Conservation (phyloP, 2,888 invertebrate species). For the Stenodera caucasica region DNA sequence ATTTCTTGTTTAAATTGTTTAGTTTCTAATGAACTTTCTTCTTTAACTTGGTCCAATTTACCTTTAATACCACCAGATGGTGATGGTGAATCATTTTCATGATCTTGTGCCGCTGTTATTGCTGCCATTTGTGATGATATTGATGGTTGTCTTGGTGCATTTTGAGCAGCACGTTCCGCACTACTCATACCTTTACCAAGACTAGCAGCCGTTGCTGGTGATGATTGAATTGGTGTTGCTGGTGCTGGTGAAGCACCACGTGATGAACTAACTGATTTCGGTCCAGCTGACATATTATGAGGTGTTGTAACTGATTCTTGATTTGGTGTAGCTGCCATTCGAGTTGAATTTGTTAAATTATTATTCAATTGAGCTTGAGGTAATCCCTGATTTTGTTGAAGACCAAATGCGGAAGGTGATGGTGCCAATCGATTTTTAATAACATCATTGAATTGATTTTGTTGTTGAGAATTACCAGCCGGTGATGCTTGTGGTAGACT, state of each 20-base stretch:
- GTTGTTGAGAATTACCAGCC: constrained; percentile 57
- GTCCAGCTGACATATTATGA: constrained; percentile 59
- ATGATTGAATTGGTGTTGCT: constrained; percentile 53
- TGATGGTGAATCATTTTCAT: constrained; percentile 66
- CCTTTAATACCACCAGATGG: constrained; percentile 64
- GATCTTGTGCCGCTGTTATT: constrained; percentile 68
- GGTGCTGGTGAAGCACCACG: constrained; percentile 62
- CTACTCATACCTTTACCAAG: constrained; percentile 61
- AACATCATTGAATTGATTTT: constrained; percentile 61
- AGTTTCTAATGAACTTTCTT: constrained; percentile 61
- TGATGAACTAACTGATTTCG: constrained; percentile 65
- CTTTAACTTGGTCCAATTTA: constrained; percentile 68
- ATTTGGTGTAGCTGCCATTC: constrained; percentile 51
- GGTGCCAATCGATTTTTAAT: constrained; percentile 61
- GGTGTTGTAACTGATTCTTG: constrained; percentile 58
- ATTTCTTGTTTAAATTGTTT: constrained; percentile 69
- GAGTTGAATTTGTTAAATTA: constrained; percentile 46
- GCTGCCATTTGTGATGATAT: constrained; percentile 75
- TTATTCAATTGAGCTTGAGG: constrained; percentile 56
- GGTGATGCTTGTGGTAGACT: constrained; percentile 52
- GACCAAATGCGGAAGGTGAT: constrained; percentile 51
- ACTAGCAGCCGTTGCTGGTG: constrained; percentile 54
- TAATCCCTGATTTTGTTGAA: constrained; percentile 45
- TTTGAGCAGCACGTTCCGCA: constrained; percentile 59
- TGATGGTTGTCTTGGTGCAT: constrained; percentile 57